phyloP scores from a whole-genome alignment of 2,113 vertebrate genomes.

The Tyrannus savana region DNA sequence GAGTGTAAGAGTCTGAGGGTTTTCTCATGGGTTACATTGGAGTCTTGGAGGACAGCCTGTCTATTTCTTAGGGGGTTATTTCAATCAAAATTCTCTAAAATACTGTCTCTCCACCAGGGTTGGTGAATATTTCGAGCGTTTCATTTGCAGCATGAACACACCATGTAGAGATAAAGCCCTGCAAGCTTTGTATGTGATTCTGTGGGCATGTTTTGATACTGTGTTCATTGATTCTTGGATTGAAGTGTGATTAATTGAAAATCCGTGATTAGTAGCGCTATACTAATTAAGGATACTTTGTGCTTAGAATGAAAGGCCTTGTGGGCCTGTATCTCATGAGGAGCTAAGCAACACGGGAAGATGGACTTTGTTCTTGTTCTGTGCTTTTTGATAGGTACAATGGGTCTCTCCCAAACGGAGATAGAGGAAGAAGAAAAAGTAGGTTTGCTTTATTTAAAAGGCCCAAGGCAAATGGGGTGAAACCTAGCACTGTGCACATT shows the following conservation, averaged over 20 bases:
- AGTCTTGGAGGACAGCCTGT: not conserved
- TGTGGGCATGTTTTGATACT: not conserved
- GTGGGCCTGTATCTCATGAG: not conserved
- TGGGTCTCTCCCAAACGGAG: constrained; percentile 97
- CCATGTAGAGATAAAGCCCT: not conserved
- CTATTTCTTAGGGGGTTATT: not conserved
- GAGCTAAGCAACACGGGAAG: not conserved
- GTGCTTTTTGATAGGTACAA: constrained; percentile 85
- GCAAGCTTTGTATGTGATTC: not conserved
- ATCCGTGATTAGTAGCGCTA: not conserved
- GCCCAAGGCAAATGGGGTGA: constrained; percentile 96
- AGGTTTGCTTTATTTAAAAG: constrained; percentile 96
- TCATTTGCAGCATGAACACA: not conserved
- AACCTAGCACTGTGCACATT: constrained; percentile 96
- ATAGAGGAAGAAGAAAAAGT: constrained; percentile 96
- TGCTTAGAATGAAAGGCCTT: not conserved
- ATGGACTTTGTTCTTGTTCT: not conserved
- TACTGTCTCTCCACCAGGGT: not conserved
- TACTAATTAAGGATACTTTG: not conserved
- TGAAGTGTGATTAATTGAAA: not conserved
- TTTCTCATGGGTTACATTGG: not conserved
- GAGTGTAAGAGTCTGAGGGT: not conserved
- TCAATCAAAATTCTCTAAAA: not conserved
- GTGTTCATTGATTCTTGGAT: not conserved
- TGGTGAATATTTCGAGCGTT: not conserved